Evolutionary conservation across 1,140 invertebrate genomes (phyloP), one percentile per base, ranked within the genome.

Genomic region (Asbolus verrucosus): DNA sequence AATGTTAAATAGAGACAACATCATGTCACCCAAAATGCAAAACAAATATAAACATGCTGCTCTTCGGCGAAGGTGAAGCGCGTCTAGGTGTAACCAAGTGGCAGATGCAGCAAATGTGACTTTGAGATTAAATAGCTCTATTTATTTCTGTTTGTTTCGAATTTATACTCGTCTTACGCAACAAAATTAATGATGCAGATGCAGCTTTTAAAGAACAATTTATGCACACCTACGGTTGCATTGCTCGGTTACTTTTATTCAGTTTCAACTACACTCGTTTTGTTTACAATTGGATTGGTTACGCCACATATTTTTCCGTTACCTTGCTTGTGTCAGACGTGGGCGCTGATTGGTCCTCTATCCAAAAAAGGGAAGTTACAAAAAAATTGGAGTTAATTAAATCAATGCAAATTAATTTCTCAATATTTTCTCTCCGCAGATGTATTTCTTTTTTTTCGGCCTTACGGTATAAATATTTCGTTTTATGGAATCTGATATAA

Each of bases 1-100:
- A n/a, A n/a, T n/a, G n/a, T 27, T 24, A 54, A 54, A 54, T 54
- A 54, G 46, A 54, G 46, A 54, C n/a, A n/a, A n/a, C 46, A 27
- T 54, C 19, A 21, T 54, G 46, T 54, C 46, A 54, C 46, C 19
- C 46, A 54, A 24, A 24, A 54, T 54, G 46, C 46, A 54, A 54
- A 54, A 54, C 46, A 54, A 54, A 54, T 54, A 54, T 54, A 54
- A 54, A 54, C 46, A 54, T 15, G 11, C 6, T 36, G 11, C 6
- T 36, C 6, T 36, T 36, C 6, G 5, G 11, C 5, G 33, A 36
- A 36, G 11, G 11, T 36, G 11, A 36, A 36, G n/a, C n/a, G n/a
- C n/a, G n/a, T n/a, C n/a, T n/a, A 11, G 33, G 11, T n/a, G 33
- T 11, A 36, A 8, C 8, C 2, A n/a, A 36, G 2, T 11, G 11